phyloP scores from a whole-genome alignment of 1,140 invertebrate species.

The Gryon sp. region DNA sequence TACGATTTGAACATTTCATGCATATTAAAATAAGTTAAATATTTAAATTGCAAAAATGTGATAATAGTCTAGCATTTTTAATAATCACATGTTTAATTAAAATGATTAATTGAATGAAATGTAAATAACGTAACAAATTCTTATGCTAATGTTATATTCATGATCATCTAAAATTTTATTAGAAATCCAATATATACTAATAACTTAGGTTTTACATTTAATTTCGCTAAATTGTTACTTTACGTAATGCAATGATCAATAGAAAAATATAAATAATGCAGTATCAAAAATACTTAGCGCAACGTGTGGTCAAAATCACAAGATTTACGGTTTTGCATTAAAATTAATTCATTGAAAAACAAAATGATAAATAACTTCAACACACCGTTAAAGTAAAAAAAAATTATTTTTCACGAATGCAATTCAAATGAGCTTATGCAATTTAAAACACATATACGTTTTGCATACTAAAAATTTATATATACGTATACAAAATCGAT shows the following conservation, averaged over 20 bases:
- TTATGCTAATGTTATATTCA: conserved; percentile 8
- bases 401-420: conserved; percentile 44
- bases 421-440: conserved; percentile 55
- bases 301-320: conserved; percentile 1
- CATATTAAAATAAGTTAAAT: conserved; percentile 21
- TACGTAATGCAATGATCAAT: neutral
- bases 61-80: conserved; percentile 7
- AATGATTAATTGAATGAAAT: conserved; percentile 35
- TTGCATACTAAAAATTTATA: conserved; percentile 49
- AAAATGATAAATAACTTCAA: conserved; percentile 41
- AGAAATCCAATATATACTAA: neutral
- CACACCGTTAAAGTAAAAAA: conserved; percentile 20
- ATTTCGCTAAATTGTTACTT: neutral
- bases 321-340: conserved; percentile 23
- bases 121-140: conserved; percentile 40
- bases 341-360: conserved; percentile 52
- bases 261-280: conserved; percentile 21
- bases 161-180: conserved; percentile 5
- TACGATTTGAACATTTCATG: conserved; percentile 16
- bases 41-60: conserved; percentile 33
- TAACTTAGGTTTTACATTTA: neutral
- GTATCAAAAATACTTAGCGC: neutral
- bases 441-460: conserved; percentile 44
- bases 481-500: conserved; percentile 47
- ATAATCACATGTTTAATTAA: conserved; percentile 30